Conservation (phyloP, 2,113 vertebrate genomes). For the Notarius quadriscutis region DNA sequence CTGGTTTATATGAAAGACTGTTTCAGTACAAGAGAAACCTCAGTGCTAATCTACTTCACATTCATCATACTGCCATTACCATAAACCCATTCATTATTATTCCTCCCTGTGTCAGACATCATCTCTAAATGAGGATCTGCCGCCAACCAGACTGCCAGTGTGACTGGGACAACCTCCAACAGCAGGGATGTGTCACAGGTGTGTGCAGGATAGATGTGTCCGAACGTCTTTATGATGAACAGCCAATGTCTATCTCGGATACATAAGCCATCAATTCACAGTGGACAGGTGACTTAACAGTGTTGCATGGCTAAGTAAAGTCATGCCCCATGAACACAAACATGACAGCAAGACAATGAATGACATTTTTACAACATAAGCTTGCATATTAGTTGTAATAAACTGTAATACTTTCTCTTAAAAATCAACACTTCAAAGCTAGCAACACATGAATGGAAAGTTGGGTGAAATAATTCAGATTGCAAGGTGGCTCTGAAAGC, state of each 20-base stretch:
- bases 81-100: conserved; percentile 42
- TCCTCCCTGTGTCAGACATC: conserved; percentile 19
- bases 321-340: conserved; percentile 8
- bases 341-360: conserved; percentile 8
- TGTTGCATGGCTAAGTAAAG: conserved; percentile 10
- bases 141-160: conserved; percentile 5
- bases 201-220: conserved; percentile 47
- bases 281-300: conserved; percentile 28
- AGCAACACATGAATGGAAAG: neutral
- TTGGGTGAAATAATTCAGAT: neutral
- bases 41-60: conserved; percentile 6
- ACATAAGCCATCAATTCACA: conserved; percentile 33
- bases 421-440: neutral
- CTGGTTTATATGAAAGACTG: conserved; percentile 1
- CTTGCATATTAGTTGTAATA: neutral
- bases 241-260: conserved; percentile 22
- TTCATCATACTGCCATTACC: conserved; percentile 36
- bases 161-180: conserved; percentile 32
- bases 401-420: neutral
- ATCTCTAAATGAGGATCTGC: conserved; percentile 24
- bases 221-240: conserved; percentile 33
- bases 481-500: too few species aligned
- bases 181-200: conserved; percentile 29
- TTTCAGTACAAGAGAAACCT: neutral
- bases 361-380: conserved; percentile 5